Evolutionary conservation across 2,797 vertebrate species (phyloP).

Genomic region (Phrynocephalus forsythii): DNA sequence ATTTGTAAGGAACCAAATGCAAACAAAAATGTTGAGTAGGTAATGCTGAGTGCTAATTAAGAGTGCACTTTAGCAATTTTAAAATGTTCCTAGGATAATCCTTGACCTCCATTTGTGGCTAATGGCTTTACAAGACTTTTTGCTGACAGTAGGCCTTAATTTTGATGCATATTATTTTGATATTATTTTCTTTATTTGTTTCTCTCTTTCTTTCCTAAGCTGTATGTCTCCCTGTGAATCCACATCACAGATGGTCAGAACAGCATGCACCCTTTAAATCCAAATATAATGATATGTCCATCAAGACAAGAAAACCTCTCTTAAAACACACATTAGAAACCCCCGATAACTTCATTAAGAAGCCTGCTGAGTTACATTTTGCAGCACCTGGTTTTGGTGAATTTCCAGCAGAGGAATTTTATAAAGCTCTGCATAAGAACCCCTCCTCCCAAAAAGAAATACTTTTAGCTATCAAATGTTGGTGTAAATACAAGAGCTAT

Average conservation of each 20-base stretch:
- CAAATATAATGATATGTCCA: background rate
- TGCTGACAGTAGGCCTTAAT: background rate
- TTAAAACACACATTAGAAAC: background rate
- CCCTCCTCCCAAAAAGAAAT: too few species aligned
- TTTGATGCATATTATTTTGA: background rate
- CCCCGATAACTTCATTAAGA: background rate
- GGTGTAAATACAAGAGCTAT: background rate
- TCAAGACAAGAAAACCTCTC: background rate
- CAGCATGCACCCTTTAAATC: background rate
- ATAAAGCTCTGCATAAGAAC: background rate
- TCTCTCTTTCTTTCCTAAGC: too few species aligned
- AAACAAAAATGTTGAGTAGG: background rate
- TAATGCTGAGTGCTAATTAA: background rate
- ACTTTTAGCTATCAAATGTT: background rate
- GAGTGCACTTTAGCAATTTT: background rate
- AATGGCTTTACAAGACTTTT: background rate
- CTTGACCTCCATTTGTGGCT: background rate
- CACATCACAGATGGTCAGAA: background rate
- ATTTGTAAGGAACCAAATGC: background rate
- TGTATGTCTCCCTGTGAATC: background rate
- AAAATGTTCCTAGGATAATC: background rate
- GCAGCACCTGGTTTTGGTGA: background rate
- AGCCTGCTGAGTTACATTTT: background rate
- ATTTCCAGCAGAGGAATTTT: background rate
- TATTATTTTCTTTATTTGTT: too few species aligned